Conservation (phyloP, 1,140 invertebrate species). For the Zophobas atratus region DNA sequence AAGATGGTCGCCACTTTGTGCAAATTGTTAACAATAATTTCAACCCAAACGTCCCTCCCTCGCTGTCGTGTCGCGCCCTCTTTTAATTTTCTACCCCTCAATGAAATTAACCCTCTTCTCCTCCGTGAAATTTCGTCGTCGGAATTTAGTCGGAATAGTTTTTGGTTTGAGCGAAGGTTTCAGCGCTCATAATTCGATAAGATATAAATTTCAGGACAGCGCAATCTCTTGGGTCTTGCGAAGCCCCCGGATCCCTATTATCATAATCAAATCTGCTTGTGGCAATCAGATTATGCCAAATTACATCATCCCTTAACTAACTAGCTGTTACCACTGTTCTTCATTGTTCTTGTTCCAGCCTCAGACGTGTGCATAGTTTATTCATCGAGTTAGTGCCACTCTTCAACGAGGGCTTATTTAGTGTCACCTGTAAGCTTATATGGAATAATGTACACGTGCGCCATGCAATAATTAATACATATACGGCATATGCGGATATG, state of each 20-base stretch:
- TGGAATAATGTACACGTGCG: constrained; percentile 41
- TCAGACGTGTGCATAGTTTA: constrained; percentile 40
- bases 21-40: too few relatives aligned
- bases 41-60: not conserved
- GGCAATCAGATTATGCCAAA: constrained; percentile 58
- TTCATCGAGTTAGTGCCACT: constrained; percentile 24
- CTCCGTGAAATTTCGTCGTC: not conserved
- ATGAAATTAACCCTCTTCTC: not conserved
- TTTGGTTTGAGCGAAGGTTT: constrained; percentile 19
- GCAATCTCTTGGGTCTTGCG: constrained; percentile 48
- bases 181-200: constrained; percentile 50
- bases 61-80: not conserved
- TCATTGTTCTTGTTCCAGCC: constrained; percentile 46
- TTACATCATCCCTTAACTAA: constrained; percentile 59
- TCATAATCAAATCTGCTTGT: constrained; percentile 58
- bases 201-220: constrained; percentile 54
- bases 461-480: constrained; percentile 47
- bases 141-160: constrained; percentile 18
- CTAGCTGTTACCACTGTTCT: constrained; percentile 57
- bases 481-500: constrained; percentile 47
- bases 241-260: constrained; percentile 53
- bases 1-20: too few relatives aligned
- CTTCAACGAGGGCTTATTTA: constrained; percentile 38
- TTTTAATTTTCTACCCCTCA: not conserved
- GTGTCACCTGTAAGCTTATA: constrained; percentile 40